These are phyloP conservation scores for Berghia stephanieae DNA, from an alignment of 1,140 invertebrate species.

Conservation along the genomic window DNA sequence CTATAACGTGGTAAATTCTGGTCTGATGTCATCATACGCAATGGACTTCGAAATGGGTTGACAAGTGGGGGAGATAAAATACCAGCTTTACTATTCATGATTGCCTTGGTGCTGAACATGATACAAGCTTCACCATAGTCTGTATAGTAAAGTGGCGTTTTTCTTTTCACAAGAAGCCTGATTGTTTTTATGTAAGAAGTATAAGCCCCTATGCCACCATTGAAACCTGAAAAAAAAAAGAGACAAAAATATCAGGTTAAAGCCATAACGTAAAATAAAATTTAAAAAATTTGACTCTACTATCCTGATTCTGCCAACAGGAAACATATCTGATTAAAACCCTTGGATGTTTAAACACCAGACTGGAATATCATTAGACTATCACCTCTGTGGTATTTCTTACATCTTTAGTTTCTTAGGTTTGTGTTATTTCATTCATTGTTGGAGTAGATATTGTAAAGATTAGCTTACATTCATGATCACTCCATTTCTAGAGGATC, in stretches of 20 bases:
- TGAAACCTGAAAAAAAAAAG: constrained; percentile 22
- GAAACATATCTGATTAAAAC: no score
- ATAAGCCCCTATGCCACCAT: constrained; percentile 28
- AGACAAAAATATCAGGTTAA: constrained; percentile 16
- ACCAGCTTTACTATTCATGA: not conserved
- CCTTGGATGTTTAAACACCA: no score
- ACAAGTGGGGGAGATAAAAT: not conserved
- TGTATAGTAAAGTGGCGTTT: constrained; percentile 12
- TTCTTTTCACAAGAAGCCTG: constrained; percentile 3
- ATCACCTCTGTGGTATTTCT: no score
- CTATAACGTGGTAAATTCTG: constrained; percentile 8
- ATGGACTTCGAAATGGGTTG: constrained; percentile 25
- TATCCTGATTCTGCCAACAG: no score
- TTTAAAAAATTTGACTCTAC: no score
- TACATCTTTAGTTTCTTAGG: no score
- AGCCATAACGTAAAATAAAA: no score
- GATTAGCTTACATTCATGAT: no score
- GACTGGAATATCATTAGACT: no score
- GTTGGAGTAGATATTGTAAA: no score
- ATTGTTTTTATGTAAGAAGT: constrained; percentile 8
- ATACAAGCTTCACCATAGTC: constrained; percentile 16
- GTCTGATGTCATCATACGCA: not conserved
- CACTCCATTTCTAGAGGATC: no score
- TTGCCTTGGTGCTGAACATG: not conserved
- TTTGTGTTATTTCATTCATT: no score